These are phyloP conservation scores for Phoenicopterus ruber DNA, from an alignment of 2,113 vertebrate genomes.

Conservation along the genomic window DNA sequence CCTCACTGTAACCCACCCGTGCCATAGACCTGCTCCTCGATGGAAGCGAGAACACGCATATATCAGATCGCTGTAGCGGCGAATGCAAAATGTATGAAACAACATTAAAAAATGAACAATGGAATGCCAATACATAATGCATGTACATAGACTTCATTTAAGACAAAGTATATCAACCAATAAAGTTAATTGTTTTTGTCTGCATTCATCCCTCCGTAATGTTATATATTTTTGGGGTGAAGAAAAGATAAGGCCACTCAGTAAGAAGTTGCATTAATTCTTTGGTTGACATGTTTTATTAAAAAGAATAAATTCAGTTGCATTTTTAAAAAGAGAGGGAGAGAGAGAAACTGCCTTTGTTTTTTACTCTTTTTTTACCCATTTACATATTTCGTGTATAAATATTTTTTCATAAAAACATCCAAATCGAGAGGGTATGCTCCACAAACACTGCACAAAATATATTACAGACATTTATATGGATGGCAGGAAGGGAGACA, in stretches of 20 bases:
- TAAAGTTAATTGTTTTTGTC: slow-evolving; percentile 68
- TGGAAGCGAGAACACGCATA: not conserved
- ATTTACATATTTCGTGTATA: slow-evolving; percentile 79
- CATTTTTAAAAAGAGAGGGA: slow-evolving; percentile 58
- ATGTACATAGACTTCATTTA: slow-evolving; percentile 38
- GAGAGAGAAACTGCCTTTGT: slow-evolving; percentile 62
- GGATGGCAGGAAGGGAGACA: slow-evolving; percentile 92
- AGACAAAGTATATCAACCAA: slow-evolving; percentile 40
- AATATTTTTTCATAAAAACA: slow-evolving; percentile 80
- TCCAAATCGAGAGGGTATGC: slow-evolving; percentile 62
- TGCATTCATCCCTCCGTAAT: slow-evolving; percentile 25
- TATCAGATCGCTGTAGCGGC: not conserved
- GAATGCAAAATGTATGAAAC: not conserved
- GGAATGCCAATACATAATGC: slow-evolving; percentile 20
- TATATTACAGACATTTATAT: slow-evolving; percentile 99
- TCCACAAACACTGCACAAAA: slow-evolving; percentile 68
- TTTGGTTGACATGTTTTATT: slow-evolving; percentile 76
- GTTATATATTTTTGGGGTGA: slow-evolving; percentile 28
- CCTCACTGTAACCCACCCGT: not conserved
- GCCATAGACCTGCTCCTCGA: not conserved
- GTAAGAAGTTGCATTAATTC: slow-evolving; percentile 56
- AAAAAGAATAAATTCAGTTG: slow-evolving; percentile 79
- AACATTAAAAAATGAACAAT: slow-evolving; percentile 7
- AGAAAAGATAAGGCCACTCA: slow-evolving; percentile 25
- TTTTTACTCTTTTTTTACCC: slow-evolving; percentile 3